Evolutionary conservation across 2,888 invertebrate species (phyloP).

Genomic region (Liopterus haemorrhoidalis): DNA sequence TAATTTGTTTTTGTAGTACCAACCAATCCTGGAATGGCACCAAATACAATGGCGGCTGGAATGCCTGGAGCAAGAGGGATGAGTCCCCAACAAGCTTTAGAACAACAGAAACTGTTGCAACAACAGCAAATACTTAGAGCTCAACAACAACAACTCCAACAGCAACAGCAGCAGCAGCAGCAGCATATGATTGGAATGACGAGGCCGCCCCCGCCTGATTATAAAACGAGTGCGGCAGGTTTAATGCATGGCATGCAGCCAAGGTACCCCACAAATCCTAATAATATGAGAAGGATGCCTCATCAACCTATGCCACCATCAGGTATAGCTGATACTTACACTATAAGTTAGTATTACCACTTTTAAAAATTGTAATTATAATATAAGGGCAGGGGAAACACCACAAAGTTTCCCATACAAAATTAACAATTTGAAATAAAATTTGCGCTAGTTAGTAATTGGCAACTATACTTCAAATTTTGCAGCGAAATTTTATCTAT

Average conservation of each 20-base stretch:
- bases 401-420: too few species aligned
- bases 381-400: too few species aligned
- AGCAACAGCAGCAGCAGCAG: conserved; percentile 32
- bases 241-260: conserved; percentile 44
- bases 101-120: conserved; percentile 35
- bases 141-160: conserved; percentile 45
- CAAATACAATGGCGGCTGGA: conserved; percentile 19
- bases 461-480: too few species aligned
- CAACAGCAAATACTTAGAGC: conserved; percentile 38
- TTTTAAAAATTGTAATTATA: too few species aligned
- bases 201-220: conserved; percentile 79
- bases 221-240: conserved; percentile 62
- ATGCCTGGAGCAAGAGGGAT: conserved; percentile 33
- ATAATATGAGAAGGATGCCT: conserved; percentile 58
- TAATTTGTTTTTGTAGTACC: conserved; percentile 1
- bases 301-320: conserved; percentile 68
- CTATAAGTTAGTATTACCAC: too few species aligned
- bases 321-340: conserved; percentile 51
- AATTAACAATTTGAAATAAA: too few species aligned
- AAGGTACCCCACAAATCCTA: conserved; percentile 48
- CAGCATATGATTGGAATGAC: conserved; percentile 39
- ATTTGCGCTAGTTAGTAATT: too few species aligned
- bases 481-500: too few species aligned
- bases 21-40: conserved; percentile 8
- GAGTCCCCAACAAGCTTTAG: conserved; percentile 37